A percentile compares a stretch with the other conserved stretches of the same genome.
phyloP scores from a whole-genome alignment of 1,140 invertebrate species.

The Chironomus tepperi region DNA sequence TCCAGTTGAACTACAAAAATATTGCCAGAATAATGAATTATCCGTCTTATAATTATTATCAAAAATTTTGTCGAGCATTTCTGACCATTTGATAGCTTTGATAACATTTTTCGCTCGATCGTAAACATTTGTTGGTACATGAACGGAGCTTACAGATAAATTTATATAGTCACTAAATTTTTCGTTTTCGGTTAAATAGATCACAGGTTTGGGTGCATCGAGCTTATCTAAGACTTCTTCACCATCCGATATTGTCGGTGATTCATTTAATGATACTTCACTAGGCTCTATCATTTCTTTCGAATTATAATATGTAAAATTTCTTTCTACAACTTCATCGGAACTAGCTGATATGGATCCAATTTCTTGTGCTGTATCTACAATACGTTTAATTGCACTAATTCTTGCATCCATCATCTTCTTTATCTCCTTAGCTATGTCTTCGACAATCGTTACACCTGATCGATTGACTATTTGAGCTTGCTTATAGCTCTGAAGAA shows the following conservation, averaged over 20 bases:
- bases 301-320: constrained; percentile 62
- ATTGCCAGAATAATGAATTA: constrained; percentile 90
- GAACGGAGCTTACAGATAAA: constrained; percentile 75
- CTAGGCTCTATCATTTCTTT: constrained; percentile 54
- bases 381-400: constrained; percentile 72
- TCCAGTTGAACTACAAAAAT: constrained; percentile 90
- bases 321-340: constrained; percentile 49
- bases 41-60: constrained; percentile 78
- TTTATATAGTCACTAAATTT: constrained; percentile 82
- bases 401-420: constrained; percentile 78
- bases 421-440: constrained; percentile 68
- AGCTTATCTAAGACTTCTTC: constrained; percentile 44
- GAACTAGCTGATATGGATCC: constrained; percentile 52
- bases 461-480: constrained; percentile 58
- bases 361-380: constrained; percentile 65
- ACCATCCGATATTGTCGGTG: constrained; percentile 43
- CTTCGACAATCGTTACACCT: constrained; percentile 60
- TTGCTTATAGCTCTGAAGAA: constrained; percentile 62
- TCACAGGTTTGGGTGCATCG: constrained; percentile 44
- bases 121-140: constrained; percentile 93
- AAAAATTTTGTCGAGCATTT: constrained; percentile 79
- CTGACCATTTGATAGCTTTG: constrained; percentile 69
- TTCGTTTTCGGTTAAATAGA: constrained; percentile 55
- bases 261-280: constrained; percentile 39
- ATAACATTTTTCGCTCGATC: constrained; percentile 63